These are phyloP conservation scores for Mercenaria mercenaria DNA, from an alignment of 1,140 invertebrate genomes.

Conservation along the genomic window DNA sequence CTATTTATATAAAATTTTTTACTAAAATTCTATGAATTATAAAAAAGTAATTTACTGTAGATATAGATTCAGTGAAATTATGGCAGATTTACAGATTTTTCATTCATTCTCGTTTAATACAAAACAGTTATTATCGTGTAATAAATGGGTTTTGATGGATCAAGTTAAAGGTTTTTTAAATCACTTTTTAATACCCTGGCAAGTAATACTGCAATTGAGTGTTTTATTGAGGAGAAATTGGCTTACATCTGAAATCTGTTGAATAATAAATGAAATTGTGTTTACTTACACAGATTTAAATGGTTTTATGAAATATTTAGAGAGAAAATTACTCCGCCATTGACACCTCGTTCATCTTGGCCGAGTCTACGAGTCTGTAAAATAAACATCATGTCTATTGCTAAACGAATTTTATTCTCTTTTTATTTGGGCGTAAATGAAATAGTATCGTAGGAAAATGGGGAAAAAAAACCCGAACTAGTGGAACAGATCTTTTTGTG, in stretches of 20 bases:
- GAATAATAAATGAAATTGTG: slow-evolving; percentile 34
- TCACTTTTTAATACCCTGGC: slow-evolving; percentile 9
- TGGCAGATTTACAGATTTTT: neutral
- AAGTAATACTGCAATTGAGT: slow-evolving; percentile 8
- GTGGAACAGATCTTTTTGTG: neutral
- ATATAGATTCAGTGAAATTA: neutral
- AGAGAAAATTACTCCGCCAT: neutral
- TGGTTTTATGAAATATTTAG: slow-evolving; percentile 14
- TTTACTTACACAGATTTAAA: slow-evolving; percentile 33
- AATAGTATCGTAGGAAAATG: neutral
- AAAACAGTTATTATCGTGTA: slow-evolving; percentile 13
- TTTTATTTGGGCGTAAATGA: slow-evolving; percentile 17
- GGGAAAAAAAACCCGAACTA: neutral
- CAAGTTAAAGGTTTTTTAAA: neutral
- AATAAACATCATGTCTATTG: neutral
- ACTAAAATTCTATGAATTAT: too few relatives aligned
- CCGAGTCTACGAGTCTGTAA: slow-evolving; percentile 4
- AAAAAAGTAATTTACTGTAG: too few relatives aligned
- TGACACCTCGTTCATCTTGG: neutral
- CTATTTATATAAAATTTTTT: too few relatives aligned
- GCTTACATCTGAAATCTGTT: neutral
- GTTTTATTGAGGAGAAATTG: slow-evolving; percentile 2
- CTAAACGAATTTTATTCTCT: neutral
- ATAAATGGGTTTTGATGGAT: slow-evolving; percentile 9
- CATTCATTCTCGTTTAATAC: neutral